Base-by-base conservation (phyloP, 2,113 vertebrate genomes). In the Hymenochirus boettgeri region DNA sequence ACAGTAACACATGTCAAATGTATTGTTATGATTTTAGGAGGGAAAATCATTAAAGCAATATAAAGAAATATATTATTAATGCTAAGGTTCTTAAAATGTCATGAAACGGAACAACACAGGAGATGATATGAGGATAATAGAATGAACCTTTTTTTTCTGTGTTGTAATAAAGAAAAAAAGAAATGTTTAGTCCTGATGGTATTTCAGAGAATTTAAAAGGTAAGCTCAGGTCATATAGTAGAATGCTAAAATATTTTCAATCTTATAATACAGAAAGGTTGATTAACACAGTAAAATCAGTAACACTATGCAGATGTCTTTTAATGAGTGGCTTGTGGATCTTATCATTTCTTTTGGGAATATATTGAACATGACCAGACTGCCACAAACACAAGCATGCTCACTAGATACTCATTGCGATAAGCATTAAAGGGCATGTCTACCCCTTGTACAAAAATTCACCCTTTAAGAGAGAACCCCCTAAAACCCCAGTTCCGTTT, bases 1-100 rank as follows among this genome's bases (percentile, higher is more conserved):
- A 56, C 35, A 45, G 62, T 64, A 29, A 22, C 51, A 55, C 46
- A 64, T 55, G 62, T 62, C 61, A 52, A 23, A 18, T 31, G 19
- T 4, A 52, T 37, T 27, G 23, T 12, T 57, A n/a, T 21, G 26
- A 35, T 35, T 18, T 29, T 17, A 37, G 18, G n/a, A 12, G 54
- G 31, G 60, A 18, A 31, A 57, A 37, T 52, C 47, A 52, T 62
- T 62, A 33, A 25, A 23, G 51, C 13, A 52, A 52, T 60, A 60
- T 27, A 60, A 29, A 60, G 25, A 47, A 60, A 27, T 60, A 47
- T 17, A 60, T 47, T 24, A 58, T 27, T 60, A 19, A 60, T 26
- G 46, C 57, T 27, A 60, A 19, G 15, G n/a, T 10, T 60, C 35
- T 47, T 21, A 46, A 47, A 60, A 60, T 62, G 29, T 62, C 60